phyloP scores from a whole-genome alignment of 2,113 vertebrate genomes.

The Oreotrochilus melanogaster region DNA sequence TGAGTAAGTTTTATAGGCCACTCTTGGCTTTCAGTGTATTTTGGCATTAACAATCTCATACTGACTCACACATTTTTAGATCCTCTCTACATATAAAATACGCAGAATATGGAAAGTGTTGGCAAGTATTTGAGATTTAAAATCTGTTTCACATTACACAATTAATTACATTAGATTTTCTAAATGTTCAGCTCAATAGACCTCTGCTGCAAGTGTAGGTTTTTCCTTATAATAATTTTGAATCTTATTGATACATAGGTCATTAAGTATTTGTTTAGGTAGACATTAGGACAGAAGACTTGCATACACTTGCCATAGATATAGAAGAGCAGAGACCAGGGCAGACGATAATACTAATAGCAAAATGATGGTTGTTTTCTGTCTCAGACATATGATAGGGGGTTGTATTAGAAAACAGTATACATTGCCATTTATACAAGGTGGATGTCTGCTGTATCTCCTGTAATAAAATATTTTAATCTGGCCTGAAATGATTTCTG shows the following conservation, averaged over 20 bases:
- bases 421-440: neutral
- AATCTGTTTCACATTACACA: neutral
- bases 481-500: neutral
- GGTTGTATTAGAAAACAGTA: neutral
- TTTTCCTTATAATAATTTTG: neutral
- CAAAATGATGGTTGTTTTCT: neutral
- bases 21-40: neutral
- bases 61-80: neutral
- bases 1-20: constrained; percentile 14
- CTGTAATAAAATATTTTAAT: constrained; percentile 9
- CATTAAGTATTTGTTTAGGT: neutral
- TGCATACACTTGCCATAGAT: neutral
- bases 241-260: neutral
- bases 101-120: neutral
- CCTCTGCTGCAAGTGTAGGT: neutral
- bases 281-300: neutral
- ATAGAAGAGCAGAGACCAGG: neutral
- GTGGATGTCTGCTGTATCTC: neutral
- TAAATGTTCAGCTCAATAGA: neutral
- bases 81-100: neutral
- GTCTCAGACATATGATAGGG: neutral
- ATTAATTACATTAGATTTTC: neutral
- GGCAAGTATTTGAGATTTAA: neutral
- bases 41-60: neutral
- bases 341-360: neutral